Evolutionary conservation across 2,888 invertebrate species (phyloP).

Genomic region (Oscheius sp.): DNA sequence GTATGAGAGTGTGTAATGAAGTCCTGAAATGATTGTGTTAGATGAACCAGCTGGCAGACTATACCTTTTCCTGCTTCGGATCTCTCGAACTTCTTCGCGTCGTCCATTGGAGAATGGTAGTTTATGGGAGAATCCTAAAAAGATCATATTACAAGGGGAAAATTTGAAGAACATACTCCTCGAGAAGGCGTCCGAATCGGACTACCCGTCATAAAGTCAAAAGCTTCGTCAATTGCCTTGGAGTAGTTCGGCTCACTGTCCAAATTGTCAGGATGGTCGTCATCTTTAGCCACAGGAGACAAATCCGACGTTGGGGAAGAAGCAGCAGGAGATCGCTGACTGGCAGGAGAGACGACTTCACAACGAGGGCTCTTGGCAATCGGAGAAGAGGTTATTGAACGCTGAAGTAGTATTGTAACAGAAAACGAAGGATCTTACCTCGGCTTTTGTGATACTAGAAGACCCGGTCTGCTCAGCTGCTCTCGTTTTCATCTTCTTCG

Average conservation of each 20-base stretch:
- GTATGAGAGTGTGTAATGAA: conserved; percentile 49
- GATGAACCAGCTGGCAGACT: no score
- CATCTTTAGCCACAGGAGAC: background rate
- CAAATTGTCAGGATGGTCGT: background rate
- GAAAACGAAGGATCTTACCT: no score
- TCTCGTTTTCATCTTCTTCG: background rate
- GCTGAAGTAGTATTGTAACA: background rate
- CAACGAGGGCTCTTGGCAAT: conserved; percentile 33
- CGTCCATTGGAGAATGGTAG: no score
- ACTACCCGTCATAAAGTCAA: conserved; percentile 48
- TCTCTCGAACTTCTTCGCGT: no score
- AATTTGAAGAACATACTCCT: background rate
- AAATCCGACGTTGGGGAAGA: background rate
- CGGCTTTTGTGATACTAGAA: no score
- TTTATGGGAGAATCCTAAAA: no score
- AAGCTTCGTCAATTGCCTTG: conserved; percentile 54
- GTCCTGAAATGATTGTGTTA: conserved; percentile 42
- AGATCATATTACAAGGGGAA: no score
- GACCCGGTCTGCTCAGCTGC: no score
- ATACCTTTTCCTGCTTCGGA: no score
- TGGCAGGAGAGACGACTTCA: background rate
- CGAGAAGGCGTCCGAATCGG: conserved; percentile 2
- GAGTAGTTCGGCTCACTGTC: conserved; percentile 26
- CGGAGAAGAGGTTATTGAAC: conserved; percentile 38
- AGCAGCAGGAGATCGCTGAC: no score